Evolutionary conservation across 2,888 invertebrate genomes (phyloP), one percentile per base, ranked within the genome.

Genomic region (Anorthoa munda): DNA sequence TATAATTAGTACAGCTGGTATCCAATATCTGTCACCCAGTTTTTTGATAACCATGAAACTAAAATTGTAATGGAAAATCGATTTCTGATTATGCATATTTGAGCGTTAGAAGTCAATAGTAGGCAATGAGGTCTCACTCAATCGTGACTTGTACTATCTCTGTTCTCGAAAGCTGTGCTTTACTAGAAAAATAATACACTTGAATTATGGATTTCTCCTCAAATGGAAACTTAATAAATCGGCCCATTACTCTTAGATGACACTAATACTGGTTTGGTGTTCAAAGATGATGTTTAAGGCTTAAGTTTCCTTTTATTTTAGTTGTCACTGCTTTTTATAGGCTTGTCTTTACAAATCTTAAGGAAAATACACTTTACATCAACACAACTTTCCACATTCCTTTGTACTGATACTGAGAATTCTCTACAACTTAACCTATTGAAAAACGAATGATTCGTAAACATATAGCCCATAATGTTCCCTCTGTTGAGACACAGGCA

Each of bases 1-100:
- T 21, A 56, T 26, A 39, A 66, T 61, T 31, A 77, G 18, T 45
- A 4, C 9, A 31, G 31, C 13, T 58, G 64, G 60, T 55, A 4
- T 4, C 17, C 13, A 53, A 26, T 56, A 26, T 53, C 51, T 48
- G 31, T 74, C 79, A 74, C 59, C 59, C 69, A 78, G 59, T 50
- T 81, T 58, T 66, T 26, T 18, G 55, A 69, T 61, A 9, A 56
- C 59, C 69, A 39, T 72, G 26, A 73, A 70, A 58, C 15, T 46
- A 50, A 45, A 45, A 63, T 65, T 65, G n/a, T 17, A n/a, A 55
- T n/a, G 21, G 58, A 45, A 64, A 83, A 83, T 81, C 63, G 66
- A 66, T 83, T 78, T 66, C 5, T 11, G n/a, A 73, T 60, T 79
- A 65, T 51, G 66, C 66, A 60, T 70, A 73, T 79, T 79, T 66